Base-by-base conservation (phyloP, 1,140 invertebrate genomes). In the Lanistes nyassanus region DNA sequence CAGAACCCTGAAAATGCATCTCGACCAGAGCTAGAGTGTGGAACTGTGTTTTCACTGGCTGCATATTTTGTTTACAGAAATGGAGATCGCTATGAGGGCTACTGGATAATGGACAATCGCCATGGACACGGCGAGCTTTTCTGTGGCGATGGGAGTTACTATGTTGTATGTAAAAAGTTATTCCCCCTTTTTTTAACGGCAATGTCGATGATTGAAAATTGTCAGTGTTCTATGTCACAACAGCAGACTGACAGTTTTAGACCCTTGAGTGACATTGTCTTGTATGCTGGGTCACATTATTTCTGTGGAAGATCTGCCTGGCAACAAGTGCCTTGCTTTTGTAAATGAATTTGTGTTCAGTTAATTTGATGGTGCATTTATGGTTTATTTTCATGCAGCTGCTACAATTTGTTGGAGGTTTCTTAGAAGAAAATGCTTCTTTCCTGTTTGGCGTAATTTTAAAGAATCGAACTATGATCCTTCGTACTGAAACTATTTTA, bases 51-150 rank as follows among this genome's bases (percentile, higher is more conserved):
- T 9, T 16, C 9, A 6, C 42, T 13, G 42, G 42, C 34, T 53
- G 3, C 19, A 21, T 21, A 5, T 53, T 42, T 11, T 36, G 2
- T 56, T 16, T 58, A 37, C 82, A 88, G 87, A 39, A 85, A 88
- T 80, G 87, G 87, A 47, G 85, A 86, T 73, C 71, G 72, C 13
- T 89, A 88, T 77, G 80, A 85, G 36, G 88, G 88, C 36, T 81
- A 85, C 53, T 89, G 87, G 88, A 76, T 85, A 11, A 71, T 79
- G 62, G 87, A 87, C 75, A 83, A 86, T 72, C 76, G 86, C 26
- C 83, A 89, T 58, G 88, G 88, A 13, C 82, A 85, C 36, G 88
- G 88, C n/a, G 81, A 85, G n/a, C 77, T 88, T 21, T 75, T 68
- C 31, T 81, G 73, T 74, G 56, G 69, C 53, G 85, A 89, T 78